Percentiles rank a stretch among this genome's conserved stretches.
phyloP scores from a whole-genome alignment of 1,140 invertebrate species.

The Bombus pascuorum region DNA sequence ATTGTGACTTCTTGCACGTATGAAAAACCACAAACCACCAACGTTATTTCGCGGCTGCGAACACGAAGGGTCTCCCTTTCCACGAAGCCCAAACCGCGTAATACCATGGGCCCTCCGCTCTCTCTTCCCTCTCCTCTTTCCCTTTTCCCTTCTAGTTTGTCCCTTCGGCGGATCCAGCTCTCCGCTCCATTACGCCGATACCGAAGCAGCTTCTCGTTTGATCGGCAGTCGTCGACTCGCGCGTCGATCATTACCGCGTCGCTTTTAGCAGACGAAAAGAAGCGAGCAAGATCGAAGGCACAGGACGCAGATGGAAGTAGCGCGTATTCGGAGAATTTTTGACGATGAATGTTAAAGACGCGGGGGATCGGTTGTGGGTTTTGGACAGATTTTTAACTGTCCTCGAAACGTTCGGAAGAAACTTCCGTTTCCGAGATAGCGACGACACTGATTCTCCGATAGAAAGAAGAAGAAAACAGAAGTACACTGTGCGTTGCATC shows the following conservation, averaged over 20 bases:
- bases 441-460: too few relatives aligned
- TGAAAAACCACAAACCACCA: conserved; percentile 72
- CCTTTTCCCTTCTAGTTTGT: conserved; percentile 27
- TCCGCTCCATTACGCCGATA: conserved; percentile 25
- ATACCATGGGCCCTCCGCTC: conserved; percentile 33
- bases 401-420: too few relatives aligned
- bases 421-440: too few relatives aligned
- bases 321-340: neutral
- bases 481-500: too few relatives aligned
- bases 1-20: conserved; percentile 73
- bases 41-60: conserved; percentile 71
- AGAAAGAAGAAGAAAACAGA: too few relatives aligned
- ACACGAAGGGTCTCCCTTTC: conserved; percentile 62
- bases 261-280: conserved; percentile 15
- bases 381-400: too few relatives aligned
- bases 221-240: conserved; percentile 46
- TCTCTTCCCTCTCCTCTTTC: neutral
- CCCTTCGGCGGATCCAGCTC: conserved; percentile 25
- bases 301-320: neutral
- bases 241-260: conserved; percentile 25
- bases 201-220: conserved; percentile 53
- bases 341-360: too few relatives aligned
- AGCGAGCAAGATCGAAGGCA: neutral
- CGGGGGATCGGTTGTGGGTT: neutral
- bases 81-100: conserved; percentile 56